These are phyloP conservation scores for Scleropages formosus DNA, from an alignment of 2,797 vertebrate genomes.

Conservation along the genomic window DNA sequence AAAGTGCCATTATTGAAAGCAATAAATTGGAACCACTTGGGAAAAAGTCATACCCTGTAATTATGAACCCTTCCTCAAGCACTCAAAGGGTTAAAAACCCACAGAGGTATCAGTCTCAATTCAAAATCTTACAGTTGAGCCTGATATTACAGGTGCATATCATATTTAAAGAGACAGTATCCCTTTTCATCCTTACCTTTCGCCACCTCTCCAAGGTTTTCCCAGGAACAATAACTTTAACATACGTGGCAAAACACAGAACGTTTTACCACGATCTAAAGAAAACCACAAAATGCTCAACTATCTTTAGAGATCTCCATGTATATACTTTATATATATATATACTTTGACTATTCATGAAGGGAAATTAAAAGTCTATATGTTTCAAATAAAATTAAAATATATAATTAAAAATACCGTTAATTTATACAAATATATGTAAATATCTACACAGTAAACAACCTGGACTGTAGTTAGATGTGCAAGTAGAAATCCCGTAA, in stretches of 20 bases:
- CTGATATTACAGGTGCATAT: slow-evolving; percentile 61
- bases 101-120: slow-evolving; percentile 67
- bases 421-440: slow-evolving; percentile 60
- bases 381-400: slow-evolving; percentile 64
- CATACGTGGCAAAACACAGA: slow-evolving; percentile 6
- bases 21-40: not conserved
- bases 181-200: slow-evolving; percentile 57
- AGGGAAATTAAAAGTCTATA: slow-evolving; percentile 50
- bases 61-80: slow-evolving; percentile 54
- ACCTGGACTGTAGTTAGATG: slow-evolving; percentile 23
- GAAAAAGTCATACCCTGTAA: not conserved
- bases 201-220: slow-evolving; percentile 55
- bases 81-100: slow-evolving; percentile 81
- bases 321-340: not conserved
- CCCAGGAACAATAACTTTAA: not conserved
- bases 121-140: slow-evolving; percentile 64
- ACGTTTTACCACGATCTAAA: slow-evolving; percentile 10
- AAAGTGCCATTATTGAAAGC: not conserved
- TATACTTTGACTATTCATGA: slow-evolving; percentile 33
- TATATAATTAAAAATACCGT: slow-evolving; percentile 73
- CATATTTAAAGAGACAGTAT: slow-evolving; percentile 86
- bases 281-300: not conserved
- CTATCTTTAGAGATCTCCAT: not conserved
- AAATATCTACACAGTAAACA: slow-evolving; percentile 46
- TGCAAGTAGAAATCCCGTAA: slow-evolving; percentile 56